Conservation (phyloP, 2,113 vertebrate species). For the Hystrix cristata region DNA sequence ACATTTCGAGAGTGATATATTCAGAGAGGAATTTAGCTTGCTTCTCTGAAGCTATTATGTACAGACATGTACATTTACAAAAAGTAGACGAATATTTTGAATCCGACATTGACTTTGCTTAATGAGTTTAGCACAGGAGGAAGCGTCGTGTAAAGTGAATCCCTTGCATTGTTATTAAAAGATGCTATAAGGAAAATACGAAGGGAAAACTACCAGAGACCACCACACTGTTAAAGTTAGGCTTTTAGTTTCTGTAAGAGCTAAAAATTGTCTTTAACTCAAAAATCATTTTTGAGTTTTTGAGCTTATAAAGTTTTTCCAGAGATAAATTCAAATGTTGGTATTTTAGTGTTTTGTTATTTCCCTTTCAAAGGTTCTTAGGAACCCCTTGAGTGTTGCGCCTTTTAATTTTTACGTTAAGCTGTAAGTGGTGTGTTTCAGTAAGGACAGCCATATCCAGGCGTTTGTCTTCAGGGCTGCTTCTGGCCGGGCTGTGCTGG, state of each 20-base stretch:
- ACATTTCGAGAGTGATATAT: neutral
- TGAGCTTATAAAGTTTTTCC: neutral
- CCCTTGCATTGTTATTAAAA: slow-evolving; percentile 10
- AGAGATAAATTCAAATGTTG: slow-evolving; percentile 21
- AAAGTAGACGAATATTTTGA: slow-evolving; percentile 28
- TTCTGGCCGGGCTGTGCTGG: neutral
- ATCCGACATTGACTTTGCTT: slow-evolving; percentile 28
- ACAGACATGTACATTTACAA: neutral
- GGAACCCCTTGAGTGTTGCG: slow-evolving; percentile 13
- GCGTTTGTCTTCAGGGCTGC: neutral
- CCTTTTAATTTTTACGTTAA: slow-evolving; percentile 40
- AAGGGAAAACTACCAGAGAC: neutral
- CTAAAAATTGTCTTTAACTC: slow-evolving; percentile 25
- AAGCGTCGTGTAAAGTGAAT: neutral
- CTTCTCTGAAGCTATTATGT: neutral
- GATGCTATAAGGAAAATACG: neutral
- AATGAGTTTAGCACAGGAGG: slow-evolving; percentile 16
- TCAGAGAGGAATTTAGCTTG: neutral
- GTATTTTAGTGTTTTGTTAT: neutral
- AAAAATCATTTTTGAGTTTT: neutral
- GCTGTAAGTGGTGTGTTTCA: neutral
- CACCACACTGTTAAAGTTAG: neutral
- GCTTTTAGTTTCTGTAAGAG: neutral
- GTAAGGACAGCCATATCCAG: neutral
- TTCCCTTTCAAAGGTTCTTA: slow-evolving; percentile 16